These are phyloP conservation scores for Drosophila emarginata DNA, from an alignment of 2,888 invertebrate species.

Conservation along the genomic window DNA sequence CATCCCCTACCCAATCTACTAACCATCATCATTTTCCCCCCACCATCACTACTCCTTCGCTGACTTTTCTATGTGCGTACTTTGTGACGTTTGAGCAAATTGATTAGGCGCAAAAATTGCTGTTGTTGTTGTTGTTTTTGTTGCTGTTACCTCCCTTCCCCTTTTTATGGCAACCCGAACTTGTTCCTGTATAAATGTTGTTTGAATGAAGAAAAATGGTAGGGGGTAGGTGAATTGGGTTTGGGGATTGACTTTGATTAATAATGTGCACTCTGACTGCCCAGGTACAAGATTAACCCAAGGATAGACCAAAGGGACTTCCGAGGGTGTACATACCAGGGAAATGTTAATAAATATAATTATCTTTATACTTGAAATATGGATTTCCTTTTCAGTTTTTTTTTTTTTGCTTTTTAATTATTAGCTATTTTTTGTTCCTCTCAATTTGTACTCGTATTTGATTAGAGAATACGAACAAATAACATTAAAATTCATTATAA, in stretches of 20 bases:
- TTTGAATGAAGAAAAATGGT: neutral
- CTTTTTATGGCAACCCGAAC: neutral
- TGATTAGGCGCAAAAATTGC: conserved; percentile 76
- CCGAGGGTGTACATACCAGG: neutral
- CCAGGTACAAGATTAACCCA: conserved; percentile 58
- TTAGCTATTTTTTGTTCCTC: neutral
- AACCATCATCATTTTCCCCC: neutral
- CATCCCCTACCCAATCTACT: neutral
- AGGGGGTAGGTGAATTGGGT: neutral
- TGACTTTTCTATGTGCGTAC: conserved; percentile 30
- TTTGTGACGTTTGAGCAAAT: conserved; percentile 72
- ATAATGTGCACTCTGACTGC: conserved; percentile 66
- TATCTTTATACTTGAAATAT: conserved; percentile 3
- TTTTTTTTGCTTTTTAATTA: neutral
- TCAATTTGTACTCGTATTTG: conserved; percentile 1
- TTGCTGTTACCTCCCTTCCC: neutral
- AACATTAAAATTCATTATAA: conserved; percentile 8
- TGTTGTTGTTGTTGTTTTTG: conserved; percentile 33
- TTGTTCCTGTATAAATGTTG: conserved; percentile 39
- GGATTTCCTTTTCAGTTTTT: neutral
- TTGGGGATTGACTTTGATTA: conserved; percentile 73
- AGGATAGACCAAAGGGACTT: neutral
- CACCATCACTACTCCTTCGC: neutral
- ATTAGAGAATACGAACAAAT: neutral
- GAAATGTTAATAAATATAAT: neutral